Base-by-base conservation (phyloP, 1,140 invertebrate genomes). In the Cydia fagiglandana region DNA sequence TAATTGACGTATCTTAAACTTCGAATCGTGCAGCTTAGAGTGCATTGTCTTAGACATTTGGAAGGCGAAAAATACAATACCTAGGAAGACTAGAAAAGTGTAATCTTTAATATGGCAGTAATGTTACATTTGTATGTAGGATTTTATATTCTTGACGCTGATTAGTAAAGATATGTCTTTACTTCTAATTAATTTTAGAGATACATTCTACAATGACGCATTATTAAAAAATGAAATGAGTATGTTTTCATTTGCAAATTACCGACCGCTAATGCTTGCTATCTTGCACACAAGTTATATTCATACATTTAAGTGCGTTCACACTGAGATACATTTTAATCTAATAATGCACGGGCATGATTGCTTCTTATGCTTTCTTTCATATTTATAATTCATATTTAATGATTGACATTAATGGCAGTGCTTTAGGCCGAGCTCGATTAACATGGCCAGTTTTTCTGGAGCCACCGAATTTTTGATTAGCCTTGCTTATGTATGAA, bases 321-420 rank as follows among this genome's bases (percentile, higher is more conserved):
- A 74, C 73, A 75, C 74, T 17, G 17, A 81, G 81, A 88, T 88
- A 91, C 86, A 85, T 89, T 75, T 89, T 88, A 90, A 90, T 89
- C 87, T 88, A 91, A 91, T 90, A 90, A 91, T 85, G 82, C 86
- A 79, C 81, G 84, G 70, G 80, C 66, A 78, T 90, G 88, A 89
- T 91, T 91, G 84, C 88, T 88, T 89, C 87, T 91, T 89, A 75
- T 85, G 83, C 83, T 88, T 90, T 88, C 87, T 90, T 87, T 90
- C 86, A 87, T 88, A 89, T 90, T 90, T 90, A 91, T 91, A 91
- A 90, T 91, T 89, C 85, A 90, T 90, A 89, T 90, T 91, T 89
- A 91, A 91, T 88, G 88, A 91, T 91, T 87, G 84, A 88, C 86
- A 85, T 88, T 90, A 90, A 88, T 90, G 86, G 86, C 83, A 83